Percentiles rank a stretch among this genome's conserved stretches.
phyloP scores from a whole-genome alignment of 2,797 vertebrate species.

The Linurgus olivaceus region DNA sequence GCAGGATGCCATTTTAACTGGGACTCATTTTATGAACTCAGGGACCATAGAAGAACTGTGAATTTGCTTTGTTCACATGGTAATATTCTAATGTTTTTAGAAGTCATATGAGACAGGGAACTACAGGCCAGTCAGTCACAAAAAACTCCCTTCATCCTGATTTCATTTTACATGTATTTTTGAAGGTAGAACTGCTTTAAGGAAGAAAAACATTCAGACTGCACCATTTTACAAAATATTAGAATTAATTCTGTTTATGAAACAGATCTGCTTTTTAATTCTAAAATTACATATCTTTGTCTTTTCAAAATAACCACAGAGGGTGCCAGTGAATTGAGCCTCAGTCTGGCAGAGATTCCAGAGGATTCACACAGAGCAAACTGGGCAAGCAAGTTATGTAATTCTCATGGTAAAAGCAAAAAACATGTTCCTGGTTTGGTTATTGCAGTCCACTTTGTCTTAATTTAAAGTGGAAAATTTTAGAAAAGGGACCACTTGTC shows the following conservation, averaged over 20 bases:
- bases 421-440: background rate
- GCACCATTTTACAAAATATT: background rate
- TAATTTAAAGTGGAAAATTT: background rate
- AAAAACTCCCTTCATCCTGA: background rate
- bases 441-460: background rate
- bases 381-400: background rate
- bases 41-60: background rate
- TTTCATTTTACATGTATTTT: background rate
- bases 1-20: background rate
- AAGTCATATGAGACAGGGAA: background rate
- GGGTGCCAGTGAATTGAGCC: background rate
- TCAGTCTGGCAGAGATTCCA: background rate
- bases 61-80: background rate
- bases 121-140: background rate
- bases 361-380: background rate
- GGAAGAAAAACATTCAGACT: background rate
- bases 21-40: background rate
- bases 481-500: background rate
- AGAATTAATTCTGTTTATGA: background rate
- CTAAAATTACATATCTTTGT: background rate
- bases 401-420: background rate
- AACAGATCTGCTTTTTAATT: background rate
- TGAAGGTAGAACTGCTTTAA: background rate
- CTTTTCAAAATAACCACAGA: background rate
- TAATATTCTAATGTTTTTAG: background rate